These are phyloP conservation scores for Cryptotermes secundus DNA, from an alignment of 1,140 invertebrate species.

Conservation along the genomic window DNA sequence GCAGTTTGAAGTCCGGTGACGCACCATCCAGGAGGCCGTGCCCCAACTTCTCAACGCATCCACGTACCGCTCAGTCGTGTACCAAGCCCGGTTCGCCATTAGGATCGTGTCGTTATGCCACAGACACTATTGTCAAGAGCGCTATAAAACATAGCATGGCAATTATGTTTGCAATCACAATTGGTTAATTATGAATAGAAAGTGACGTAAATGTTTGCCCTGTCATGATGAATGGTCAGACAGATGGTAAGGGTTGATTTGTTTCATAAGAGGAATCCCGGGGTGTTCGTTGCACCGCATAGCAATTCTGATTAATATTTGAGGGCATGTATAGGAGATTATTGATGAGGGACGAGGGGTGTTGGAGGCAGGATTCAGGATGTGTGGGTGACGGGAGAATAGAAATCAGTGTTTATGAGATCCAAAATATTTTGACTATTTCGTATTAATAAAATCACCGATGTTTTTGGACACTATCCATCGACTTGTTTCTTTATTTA, in stretches of 20 bases:
- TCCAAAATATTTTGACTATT: no score
- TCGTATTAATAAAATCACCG: no score
- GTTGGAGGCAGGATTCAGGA: no score
- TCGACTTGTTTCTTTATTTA: no score
- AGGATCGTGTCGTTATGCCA: not conserved
- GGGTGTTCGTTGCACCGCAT: not conserved
- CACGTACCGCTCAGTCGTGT: not conserved
- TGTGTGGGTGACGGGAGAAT: no score
- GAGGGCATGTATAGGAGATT: not conserved
- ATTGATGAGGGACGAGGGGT: no score
- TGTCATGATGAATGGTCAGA: not conserved
- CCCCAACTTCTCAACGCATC: not conserved
- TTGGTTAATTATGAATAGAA: conserved; percentile 14
- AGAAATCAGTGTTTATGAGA: no score
- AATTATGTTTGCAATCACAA: not conserved
- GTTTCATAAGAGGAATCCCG: not conserved
- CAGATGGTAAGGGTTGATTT: not conserved
- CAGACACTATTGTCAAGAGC: not conserved
- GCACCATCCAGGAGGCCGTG: not conserved
- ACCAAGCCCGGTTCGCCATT: not conserved
- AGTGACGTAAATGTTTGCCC: not conserved
- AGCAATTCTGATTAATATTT: conserved; percentile 2
- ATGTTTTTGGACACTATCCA: no score
- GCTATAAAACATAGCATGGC: not conserved
- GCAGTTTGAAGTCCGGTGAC: no score